Evolutionary conservation across 2,888 invertebrate genomes (phyloP).

Genomic region (Vesta saturnalis): DNA sequence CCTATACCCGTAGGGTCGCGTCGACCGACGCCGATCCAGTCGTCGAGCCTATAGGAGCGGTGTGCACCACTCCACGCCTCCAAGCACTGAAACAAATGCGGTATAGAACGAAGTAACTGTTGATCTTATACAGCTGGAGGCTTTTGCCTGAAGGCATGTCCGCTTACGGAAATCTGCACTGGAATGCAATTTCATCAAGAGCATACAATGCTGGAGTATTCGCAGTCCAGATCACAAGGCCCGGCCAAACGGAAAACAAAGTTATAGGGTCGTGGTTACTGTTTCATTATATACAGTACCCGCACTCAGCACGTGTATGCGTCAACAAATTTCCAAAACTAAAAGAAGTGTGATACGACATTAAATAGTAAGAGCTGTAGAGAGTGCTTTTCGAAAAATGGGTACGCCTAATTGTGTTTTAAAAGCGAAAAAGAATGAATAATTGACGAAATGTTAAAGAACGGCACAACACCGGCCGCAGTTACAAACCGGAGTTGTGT

Average conservation of each 20-base stretch:
- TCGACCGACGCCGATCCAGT: slow-evolving; percentile 51
- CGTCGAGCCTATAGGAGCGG: slow-evolving; percentile 59
- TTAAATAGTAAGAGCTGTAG: slow-evolving; percentile 20
- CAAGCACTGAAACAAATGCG: slow-evolving; percentile 60
- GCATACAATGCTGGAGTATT: slow-evolving; percentile 58
- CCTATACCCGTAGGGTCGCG: slow-evolving; percentile 45
- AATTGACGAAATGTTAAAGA: slow-evolving; percentile 46
- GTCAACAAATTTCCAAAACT: slow-evolving; percentile 23
- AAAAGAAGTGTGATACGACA: slow-evolving; percentile 11
- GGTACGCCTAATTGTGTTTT: slow-evolving; percentile 42
- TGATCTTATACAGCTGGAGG: slow-evolving; percentile 58
- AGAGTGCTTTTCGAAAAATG: slow-evolving; percentile 13
- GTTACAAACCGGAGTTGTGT: slow-evolving; percentile 43
- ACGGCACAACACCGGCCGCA: slow-evolving; percentile 30
- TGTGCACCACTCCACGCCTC: slow-evolving; percentile 58
- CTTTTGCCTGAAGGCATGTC: slow-evolving; percentile 52
- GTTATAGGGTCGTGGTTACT: slow-evolving; percentile 62
- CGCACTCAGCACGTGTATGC: slow-evolving; percentile 38
- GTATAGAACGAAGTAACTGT: slow-evolving; percentile 61
- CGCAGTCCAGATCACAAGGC: slow-evolving; percentile 60
- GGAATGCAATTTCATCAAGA: slow-evolving; percentile 64
- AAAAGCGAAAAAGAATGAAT: slow-evolving; percentile 29
- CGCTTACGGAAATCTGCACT: slow-evolving; percentile 64
- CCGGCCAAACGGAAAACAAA: slow-evolving; percentile 63
- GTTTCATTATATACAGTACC: slow-evolving; percentile 57